Conservation (phyloP, 1,140 invertebrate species). For the Drosophila equinoxialis region DNA sequence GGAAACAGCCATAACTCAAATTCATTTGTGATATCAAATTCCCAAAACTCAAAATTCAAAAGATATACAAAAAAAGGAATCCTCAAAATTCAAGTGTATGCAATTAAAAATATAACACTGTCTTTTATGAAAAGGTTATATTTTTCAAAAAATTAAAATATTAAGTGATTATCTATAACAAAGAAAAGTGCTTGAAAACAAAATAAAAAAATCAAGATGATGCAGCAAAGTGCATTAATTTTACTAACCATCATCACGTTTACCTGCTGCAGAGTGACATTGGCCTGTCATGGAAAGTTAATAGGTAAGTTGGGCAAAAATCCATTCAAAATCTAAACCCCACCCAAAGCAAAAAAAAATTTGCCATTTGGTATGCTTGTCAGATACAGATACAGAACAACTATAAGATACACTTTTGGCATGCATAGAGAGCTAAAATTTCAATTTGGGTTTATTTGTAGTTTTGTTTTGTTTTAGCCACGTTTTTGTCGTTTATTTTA, state of each 20-base stretch:
- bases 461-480: conserved; percentile 39
- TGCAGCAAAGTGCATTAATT: conserved; percentile 66
- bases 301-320: conserved; percentile 63
- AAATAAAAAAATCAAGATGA: conserved; percentile 48
- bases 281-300: conserved; percentile 78
- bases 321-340: conserved; percentile 10
- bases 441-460: conserved; percentile 16
- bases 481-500: conserved; percentile 65
- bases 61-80: conserved; percentile 3
- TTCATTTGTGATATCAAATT: conserved; percentile 52
- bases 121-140: conserved; percentile 68
- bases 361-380: conserved; percentile 44
- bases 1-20: conserved; percentile 32
- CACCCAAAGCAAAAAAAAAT: conserved; percentile 4
- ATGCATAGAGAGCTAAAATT: conserved; percentile 41
- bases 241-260: conserved; percentile 60
- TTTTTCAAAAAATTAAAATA: conserved; percentile 39
- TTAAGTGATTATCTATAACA: conserved; percentile 19
- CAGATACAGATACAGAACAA: conserved; percentile 30
- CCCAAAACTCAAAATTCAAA: conserved; percentile 36
- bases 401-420: conserved; percentile 22
- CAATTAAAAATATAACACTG: conserved; percentile 55
- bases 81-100: conserved; percentile 42
- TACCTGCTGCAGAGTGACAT: conserved; percentile 60
- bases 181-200: conserved; percentile 13